Percentiles rank a stretch among this genome's conserved stretches.
Conservation (phyloP, 2,888 invertebrate species). For the Idaea aversata region DNA sequence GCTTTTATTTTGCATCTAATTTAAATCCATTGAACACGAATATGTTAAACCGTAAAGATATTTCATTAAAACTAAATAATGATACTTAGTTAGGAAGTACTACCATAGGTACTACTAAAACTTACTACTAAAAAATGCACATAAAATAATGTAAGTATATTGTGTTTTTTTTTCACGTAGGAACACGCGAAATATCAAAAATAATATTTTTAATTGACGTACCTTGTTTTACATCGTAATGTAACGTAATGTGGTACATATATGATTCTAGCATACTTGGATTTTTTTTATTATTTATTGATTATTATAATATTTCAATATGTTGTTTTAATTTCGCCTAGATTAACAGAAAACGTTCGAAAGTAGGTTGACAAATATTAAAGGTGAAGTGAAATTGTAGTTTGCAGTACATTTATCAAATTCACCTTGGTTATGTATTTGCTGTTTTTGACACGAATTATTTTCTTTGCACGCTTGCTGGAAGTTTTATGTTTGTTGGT, state of each 20-base stretch:
- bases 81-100: neutral
- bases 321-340: constrained; percentile 13
- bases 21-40: constrained; percentile 34
- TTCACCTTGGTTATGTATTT: constrained; percentile 65
- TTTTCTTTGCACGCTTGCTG: constrained; percentile 55
- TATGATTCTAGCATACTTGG: too few relatives aligned
- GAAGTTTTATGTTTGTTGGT: constrained; percentile 44
- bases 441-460: constrained; percentile 68
- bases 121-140: neutral
- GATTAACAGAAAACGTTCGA: too few relatives aligned
- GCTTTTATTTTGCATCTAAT: constrained; percentile 28
- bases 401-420: constrained; percentile 62
- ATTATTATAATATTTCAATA: too few relatives aligned
- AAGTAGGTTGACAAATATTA: constrained; percentile 5
- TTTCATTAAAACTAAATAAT: constrained; percentile 38
- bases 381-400: constrained; percentile 57
- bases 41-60: constrained; percentile 41
- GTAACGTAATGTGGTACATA: too few relatives aligned
- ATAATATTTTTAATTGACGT: too few relatives aligned
- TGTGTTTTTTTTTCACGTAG: too few relatives aligned
- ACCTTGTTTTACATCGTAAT: too few relatives aligned
- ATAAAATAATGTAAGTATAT: too few relatives aligned
- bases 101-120: too few relatives aligned
- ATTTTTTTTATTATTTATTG: too few relatives aligned
- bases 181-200: too few relatives aligned